Evolutionary conservation across 2,888 invertebrate genomes (phyloP).

Genomic region (Nymphalis polychloros): DNA sequence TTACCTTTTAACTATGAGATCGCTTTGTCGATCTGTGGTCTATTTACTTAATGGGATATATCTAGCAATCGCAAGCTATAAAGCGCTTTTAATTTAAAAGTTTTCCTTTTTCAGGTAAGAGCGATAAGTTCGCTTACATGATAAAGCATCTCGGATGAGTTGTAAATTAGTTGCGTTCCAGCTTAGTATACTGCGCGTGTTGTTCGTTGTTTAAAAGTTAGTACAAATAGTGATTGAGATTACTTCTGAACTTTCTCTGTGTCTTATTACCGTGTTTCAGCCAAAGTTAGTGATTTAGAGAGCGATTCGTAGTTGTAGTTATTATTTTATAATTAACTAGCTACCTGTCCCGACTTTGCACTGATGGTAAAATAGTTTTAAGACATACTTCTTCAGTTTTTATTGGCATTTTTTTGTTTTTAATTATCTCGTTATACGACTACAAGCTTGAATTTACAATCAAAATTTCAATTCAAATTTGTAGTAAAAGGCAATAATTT

Average conservation of each 20-base stretch:
- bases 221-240: slow-evolving; percentile 1
- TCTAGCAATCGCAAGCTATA: not conserved
- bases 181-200: slow-evolving; percentile 1
- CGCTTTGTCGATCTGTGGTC: no score
- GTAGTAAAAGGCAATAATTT: no score
- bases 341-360: no score
- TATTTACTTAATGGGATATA: no score
- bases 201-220: slow-evolving; percentile 6
- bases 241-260: slow-evolving; percentile 4
- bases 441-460: no score
- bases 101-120: slow-evolving; percentile 28
- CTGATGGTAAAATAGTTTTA: no score
- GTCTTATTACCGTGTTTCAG: not conserved
- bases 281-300: not conserved
- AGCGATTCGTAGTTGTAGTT: not conserved
- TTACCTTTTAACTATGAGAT: no score
- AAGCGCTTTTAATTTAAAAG: slow-evolving; percentile 15
- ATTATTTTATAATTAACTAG: not conserved
- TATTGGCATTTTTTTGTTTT: no score
- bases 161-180: slow-evolving; percentile 29
- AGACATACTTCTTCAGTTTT: no score
- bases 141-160: slow-evolving; percentile 31
- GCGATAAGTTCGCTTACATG: slow-evolving; percentile 26
- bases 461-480: no score
- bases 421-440: no score